Conservation (phyloP, 53 echinoderm and acorn worm species). For the Temnopleurus reevesii region DNA sequence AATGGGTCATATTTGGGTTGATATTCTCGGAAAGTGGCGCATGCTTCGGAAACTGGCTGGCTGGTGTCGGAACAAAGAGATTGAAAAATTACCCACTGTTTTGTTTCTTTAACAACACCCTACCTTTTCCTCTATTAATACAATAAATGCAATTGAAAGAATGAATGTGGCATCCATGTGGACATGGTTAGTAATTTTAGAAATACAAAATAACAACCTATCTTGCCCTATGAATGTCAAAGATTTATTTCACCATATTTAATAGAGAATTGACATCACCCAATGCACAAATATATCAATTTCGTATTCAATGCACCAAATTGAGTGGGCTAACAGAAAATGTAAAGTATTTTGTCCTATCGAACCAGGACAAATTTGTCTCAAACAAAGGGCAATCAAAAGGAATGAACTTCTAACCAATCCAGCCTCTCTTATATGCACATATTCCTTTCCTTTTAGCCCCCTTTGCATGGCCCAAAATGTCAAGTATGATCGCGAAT, state of each 20-base stretch:
- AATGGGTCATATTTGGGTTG: constrained; percentile 28
- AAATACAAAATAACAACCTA: neutral
- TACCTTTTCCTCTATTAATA: neutral
- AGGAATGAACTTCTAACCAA: neutral
- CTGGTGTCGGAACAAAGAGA: constrained; percentile 13
- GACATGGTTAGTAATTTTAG: neutral
- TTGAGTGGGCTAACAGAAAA: neutral
- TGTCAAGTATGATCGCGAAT: constrained; percentile 24
- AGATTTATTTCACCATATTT: neutral
- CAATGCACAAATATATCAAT: neutral
- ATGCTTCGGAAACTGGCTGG: neutral
- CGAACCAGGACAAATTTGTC: neutral
- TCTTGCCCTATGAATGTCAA: neutral
- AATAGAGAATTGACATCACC: no score
- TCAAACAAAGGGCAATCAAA: neutral
- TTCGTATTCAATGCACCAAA: neutral
- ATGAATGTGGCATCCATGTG: neutral
- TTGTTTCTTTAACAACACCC: neutral
- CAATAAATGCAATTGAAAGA: neutral
- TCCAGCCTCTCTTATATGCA: constrained; percentile 4
- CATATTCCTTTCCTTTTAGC: constrained; percentile 3
- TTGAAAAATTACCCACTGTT: neutral
- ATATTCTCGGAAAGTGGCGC: constrained; percentile 4
- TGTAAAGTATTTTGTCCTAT: neutral
- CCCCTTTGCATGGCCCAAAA: neutral